A percentile compares a stretch with the other conserved stretches of the same genome.
Conservation (phyloP, 92 coral and sea anemone genomes). For the Paramuricea clavata region DNA sequence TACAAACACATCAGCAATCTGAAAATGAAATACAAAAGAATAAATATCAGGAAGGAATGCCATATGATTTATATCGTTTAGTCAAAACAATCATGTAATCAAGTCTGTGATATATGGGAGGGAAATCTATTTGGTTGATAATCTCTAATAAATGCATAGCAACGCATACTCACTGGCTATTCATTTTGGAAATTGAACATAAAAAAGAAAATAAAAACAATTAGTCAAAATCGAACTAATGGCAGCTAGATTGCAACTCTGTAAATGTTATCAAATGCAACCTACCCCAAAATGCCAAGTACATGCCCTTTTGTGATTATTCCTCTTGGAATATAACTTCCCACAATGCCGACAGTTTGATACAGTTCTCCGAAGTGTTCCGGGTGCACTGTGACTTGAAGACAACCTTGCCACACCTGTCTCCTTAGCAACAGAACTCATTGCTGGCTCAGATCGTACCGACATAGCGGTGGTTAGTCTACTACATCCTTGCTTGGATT, state of each 20-base stretch:
- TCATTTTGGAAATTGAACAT: neutral
- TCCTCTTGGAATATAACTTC: slow-evolving; percentile 68
- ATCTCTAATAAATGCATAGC: too few species aligned
- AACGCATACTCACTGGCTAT: slow-evolving; percentile 73
- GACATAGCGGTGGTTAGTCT: slow-evolving; percentile 56
- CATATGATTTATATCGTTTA: neutral
- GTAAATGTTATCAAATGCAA: neutral
- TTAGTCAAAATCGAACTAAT: neutral
- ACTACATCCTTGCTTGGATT: slow-evolving; percentile 77
- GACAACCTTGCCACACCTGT: neutral
- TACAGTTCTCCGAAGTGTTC: slow-evolving; percentile 36
- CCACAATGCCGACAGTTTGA: slow-evolving; percentile 80
- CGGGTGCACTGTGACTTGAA: slow-evolving; percentile 63
- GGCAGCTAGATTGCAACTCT: neutral
- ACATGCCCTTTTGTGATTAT: slow-evolving; percentile 83
- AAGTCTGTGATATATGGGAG: too few species aligned
- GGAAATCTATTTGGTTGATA: too few species aligned
- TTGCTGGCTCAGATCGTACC: slow-evolving; percentile 50
- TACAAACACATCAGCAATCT: slow-evolving; percentile 55
- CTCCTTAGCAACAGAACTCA: neutral
- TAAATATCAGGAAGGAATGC: neutral
- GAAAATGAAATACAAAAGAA: neutral
- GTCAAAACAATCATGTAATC: too few species aligned
- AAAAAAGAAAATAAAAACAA: neutral
- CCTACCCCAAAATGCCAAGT: slow-evolving; percentile 97